Evolutionary conservation across 2,797 vertebrate species (phyloP).

Genomic region (Acanthurus leucopareius): DNA sequence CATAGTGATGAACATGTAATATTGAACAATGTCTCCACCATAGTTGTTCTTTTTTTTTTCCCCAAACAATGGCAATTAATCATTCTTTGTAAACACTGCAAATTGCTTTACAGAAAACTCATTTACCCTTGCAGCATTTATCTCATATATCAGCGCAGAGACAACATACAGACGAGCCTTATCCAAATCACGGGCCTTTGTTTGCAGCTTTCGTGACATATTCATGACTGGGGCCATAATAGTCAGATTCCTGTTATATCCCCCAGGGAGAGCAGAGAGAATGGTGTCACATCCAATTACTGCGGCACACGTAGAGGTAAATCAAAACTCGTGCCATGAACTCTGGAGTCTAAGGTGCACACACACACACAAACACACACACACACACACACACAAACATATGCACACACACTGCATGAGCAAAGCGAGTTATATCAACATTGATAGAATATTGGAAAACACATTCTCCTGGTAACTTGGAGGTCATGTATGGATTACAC

Average conservation of each 20-base stretch:
- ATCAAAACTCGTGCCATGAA: conserved; percentile 81
- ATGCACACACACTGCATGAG: conserved; percentile 27
- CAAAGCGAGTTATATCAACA: conserved; percentile 67
- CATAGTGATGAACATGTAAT: conserved; percentile 48
- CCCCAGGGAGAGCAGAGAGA: conserved; percentile 80
- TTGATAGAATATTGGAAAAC: conserved; percentile 79
- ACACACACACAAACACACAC: conserved; percentile 17
- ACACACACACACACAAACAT: not conserved
- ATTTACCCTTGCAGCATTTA: conserved; percentile 69
- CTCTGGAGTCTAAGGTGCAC: conserved; percentile 66
- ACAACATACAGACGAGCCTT: conserved; percentile 69
- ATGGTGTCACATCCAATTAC: conserved; percentile 87
- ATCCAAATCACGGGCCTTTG: conserved; percentile 80
- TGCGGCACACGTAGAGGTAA: conserved; percentile 80
- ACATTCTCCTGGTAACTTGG: conserved; percentile 67
- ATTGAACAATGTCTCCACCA: conserved; percentile 37
- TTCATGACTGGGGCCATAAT: conserved; percentile 85
- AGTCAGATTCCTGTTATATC: conserved; percentile 83
- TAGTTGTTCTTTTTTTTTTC: conserved; percentile 18
- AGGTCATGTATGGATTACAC: conserved; percentile 80
- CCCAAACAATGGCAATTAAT: conserved; percentile 74
- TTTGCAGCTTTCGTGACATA: conserved; percentile 84
- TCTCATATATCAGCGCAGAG: conserved; percentile 68
- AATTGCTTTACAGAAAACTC: conserved; percentile 72
- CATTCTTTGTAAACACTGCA: conserved; percentile 71